Base-by-base conservation (phyloP, 2,888 invertebrate genomes). In the Drosophila cognata region DNA sequence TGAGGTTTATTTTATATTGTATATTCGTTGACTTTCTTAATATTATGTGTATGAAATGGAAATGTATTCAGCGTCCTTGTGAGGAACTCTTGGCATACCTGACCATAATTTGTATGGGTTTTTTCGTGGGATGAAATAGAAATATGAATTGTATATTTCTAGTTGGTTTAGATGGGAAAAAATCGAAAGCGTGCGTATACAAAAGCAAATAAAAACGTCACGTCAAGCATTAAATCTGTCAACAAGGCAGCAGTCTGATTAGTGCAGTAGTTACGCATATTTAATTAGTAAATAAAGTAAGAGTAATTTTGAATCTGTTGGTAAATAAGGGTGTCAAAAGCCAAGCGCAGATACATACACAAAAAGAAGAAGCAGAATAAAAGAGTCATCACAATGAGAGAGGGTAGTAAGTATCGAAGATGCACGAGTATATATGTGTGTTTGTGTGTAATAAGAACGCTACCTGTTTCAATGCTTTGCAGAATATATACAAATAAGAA, bases 51-150 rank as follows among this genome's bases (percentile, higher is more conserved):
- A 13, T 36, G 13, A 60, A 5, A 31, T n/a, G 25, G 11, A 25
- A 13, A 16, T 25, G 43, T 41, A 41, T 65, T 65, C 38, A 51
- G 35, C 46, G n/a, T 31, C 51, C 62, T 35, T 51, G 35, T 25
- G 8, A 16, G 16, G 29, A 66, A 60, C 38, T 10, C 65, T 58
- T 8, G 28, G 71, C 88, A 88, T 85, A 85, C 85, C 87, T 85
- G 89, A 77, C 74, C 85, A 85, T 85, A 66, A 83, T 81, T 78
- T 70, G 74, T 62, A 71, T 66, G 58, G 67, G 68, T 74, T 62
- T 69, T 71, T 70, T 25, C 56, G 36, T 52, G 25, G 46, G 25
- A 46, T 25, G 66, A 69, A 58, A 46, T 71, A 16, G 64, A 57
- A 52, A 55, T 52, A 43, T 60, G 50, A 48, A 56, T 51, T 46